A percentile compares a stretch with the other conserved stretches of the same genome.
Conservation (phyloP, 2,113 vertebrate genomes). For the Zosterops pallidus region DNA sequence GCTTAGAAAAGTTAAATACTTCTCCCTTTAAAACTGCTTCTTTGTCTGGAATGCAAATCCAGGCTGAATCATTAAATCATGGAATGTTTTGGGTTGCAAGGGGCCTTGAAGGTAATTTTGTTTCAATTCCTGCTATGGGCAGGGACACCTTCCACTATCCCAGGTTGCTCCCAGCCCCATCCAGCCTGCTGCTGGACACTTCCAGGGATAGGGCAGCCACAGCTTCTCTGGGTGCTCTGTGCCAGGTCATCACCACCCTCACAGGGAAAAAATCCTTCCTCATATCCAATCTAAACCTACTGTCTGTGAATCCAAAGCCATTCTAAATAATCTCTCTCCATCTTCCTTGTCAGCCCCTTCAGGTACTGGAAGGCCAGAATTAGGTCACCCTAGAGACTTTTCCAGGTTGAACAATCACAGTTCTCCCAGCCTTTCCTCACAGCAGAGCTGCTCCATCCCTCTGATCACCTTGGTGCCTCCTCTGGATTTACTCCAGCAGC, state of each 20-base stretch:
- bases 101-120: neutral
- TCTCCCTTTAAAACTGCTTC: neutral
- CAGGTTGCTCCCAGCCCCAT: fast-evolving
- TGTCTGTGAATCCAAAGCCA: neutral
- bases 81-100: neutral
- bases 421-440: neutral
- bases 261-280: neutral
- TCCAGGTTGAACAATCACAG: fast-evolving
- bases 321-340: neutral
- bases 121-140: neutral
- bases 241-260: neutral
- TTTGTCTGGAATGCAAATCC: neutral
- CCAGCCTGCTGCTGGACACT: neutral
- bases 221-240: fast-evolving
- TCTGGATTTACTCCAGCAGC: fast-evolving
- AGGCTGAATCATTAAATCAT: neutral
- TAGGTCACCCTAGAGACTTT: neutral
- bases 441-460: neutral
- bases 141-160: neutral
- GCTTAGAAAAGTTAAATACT: neutral
- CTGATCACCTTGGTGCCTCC: neutral
- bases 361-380: neutral
- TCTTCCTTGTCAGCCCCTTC: neutral
- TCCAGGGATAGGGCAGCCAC: neutral
- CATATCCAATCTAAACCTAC: too few relatives aligned